phyloP scores from a whole-genome alignment of 2,113 vertebrate genomes.

The Mesoclemmys tuberculata region DNA sequence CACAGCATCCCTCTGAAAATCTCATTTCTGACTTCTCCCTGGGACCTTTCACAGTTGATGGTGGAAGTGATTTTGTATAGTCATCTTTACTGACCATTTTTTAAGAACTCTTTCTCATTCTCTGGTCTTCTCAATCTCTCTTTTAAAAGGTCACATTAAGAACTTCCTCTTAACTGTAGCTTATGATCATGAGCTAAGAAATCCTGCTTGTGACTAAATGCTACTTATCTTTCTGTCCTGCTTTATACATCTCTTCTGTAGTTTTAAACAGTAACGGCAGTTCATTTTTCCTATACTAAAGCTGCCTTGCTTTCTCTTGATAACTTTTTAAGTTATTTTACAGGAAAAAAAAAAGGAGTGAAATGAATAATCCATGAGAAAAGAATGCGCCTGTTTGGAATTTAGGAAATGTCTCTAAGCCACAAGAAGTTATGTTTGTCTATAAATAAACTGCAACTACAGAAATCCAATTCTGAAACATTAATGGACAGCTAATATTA shows the following conservation, averaged over 20 bases:
- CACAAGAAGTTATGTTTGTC: neutral
- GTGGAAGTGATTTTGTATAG: slow-evolving; percentile 23
- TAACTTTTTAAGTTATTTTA: neutral
- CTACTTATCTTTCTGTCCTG: neutral
- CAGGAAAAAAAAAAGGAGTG: neutral
- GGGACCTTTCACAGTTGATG: neutral
- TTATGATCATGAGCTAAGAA: neutral
- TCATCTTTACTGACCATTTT: slow-evolving; percentile 21
- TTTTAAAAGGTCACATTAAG: neutral
- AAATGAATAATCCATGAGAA: neutral
- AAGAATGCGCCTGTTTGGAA: neutral
- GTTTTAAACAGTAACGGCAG: neutral
- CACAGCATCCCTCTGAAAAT: neutral
- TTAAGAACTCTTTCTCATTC: slow-evolving; percentile 19
- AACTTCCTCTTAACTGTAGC: neutral
- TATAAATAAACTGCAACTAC: neutral
- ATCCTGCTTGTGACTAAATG: neutral
- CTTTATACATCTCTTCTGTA: neutral
- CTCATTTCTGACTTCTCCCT: slow-evolving; percentile 31
- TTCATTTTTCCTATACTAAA: neutral
- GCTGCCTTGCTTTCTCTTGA: neutral
- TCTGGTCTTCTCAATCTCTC: neutral
- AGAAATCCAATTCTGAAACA: neutral
- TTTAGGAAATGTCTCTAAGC: neutral
- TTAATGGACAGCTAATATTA: neutral